phyloP scores from a whole-genome alignment of 53 echinoderm and acorn worm species.

The Paracentrotus lividus region DNA sequence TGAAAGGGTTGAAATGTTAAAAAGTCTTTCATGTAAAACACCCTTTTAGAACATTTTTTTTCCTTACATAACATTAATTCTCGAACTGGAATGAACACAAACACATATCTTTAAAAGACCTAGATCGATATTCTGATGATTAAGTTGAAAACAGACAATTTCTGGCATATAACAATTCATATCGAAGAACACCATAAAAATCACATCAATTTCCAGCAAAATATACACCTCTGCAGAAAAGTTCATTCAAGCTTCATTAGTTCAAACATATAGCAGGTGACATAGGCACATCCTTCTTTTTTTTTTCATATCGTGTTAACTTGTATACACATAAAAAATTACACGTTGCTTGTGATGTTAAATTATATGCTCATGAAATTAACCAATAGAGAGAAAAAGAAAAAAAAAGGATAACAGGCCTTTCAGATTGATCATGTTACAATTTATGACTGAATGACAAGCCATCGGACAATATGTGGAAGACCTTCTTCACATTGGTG shows the following conservation, averaged over 20 bases:
- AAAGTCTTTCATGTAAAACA: slow-evolving; percentile 7
- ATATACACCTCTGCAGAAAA: slow-evolving; percentile 63
- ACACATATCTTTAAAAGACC: background rate
- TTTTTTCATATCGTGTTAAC: background rate
- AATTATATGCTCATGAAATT: slow-evolving; percentile 2
- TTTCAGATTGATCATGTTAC: background rate
- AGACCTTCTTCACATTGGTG: background rate
- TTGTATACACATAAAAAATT: slow-evolving; percentile 17
- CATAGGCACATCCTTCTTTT: slow-evolving; percentile 30
- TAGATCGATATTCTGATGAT: slow-evolving; percentile 14
- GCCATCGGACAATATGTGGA: slow-evolving; percentile 26
- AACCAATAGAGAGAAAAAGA: too few species aligned
- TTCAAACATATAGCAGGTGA: slow-evolving; percentile 39
- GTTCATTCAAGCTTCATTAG: slow-evolving; percentile 49
- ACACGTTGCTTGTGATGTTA: background rate
- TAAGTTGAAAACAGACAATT: slow-evolving; percentile 22
- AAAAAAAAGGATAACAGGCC: background rate
- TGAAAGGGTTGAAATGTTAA: background rate
- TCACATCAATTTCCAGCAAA: slow-evolving; percentile 59
- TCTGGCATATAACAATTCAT: slow-evolving; percentile 28
- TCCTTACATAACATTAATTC: slow-evolving; percentile 2
- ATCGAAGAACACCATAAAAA: slow-evolving; percentile 52
- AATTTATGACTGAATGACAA: slow-evolving; percentile 18
- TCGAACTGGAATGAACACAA: slow-evolving; percentile 57
- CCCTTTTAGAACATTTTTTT: slow-evolving; percentile 28